phyloP scores from a whole-genome alignment of 2,113 vertebrate species.

The Neolamprologus brichardi region DNA sequence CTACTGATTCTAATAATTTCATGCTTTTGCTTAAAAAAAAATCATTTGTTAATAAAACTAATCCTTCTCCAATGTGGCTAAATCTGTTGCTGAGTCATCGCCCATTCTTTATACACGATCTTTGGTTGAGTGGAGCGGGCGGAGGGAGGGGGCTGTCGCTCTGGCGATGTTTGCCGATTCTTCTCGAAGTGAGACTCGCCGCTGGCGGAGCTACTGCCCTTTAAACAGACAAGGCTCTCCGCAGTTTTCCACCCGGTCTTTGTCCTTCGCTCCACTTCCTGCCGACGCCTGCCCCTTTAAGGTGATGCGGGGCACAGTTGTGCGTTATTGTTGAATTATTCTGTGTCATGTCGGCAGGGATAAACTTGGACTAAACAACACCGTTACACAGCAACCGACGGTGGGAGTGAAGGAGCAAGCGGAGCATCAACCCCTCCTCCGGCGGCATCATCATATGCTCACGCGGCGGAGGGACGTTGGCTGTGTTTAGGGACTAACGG shows the following conservation, averaged over 20 bases:
- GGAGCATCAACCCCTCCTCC: neutral
- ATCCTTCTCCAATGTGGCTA: neutral
- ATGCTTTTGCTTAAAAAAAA: neutral
- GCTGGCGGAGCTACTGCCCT: constrained; percentile 18
- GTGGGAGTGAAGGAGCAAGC: neutral
- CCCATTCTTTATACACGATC: fast-evolving
- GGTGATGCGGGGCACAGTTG: neutral
- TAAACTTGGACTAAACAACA: constrained; percentile 4
- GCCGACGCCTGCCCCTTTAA: constrained; percentile 33
- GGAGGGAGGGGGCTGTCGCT: neutral
- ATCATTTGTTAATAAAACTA: neutral
- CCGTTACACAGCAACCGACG: neutral
- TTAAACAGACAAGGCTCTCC: neutral
- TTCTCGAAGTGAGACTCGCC: constrained; percentile 23
- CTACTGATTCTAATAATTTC: neutral
- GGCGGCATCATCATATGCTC: constrained; percentile 4
- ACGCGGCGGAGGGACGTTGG: neutral
- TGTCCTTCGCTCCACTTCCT: constrained; percentile 15
- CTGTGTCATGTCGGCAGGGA: constrained; percentile 16
- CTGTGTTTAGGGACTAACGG: neutral
- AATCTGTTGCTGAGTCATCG: neutral
- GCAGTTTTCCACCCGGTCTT: constrained; percentile 39
- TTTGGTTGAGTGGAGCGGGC: neutral
- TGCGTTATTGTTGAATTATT: constrained; percentile 16
- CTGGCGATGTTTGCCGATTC: constrained; percentile 35